A percentile compares a stretch with the other conserved stretches of the same genome.
Evolutionary conservation across 2,797 vertebrate genomes (phyloP).

Genomic region (Scyliorhinus canicula): DNA sequence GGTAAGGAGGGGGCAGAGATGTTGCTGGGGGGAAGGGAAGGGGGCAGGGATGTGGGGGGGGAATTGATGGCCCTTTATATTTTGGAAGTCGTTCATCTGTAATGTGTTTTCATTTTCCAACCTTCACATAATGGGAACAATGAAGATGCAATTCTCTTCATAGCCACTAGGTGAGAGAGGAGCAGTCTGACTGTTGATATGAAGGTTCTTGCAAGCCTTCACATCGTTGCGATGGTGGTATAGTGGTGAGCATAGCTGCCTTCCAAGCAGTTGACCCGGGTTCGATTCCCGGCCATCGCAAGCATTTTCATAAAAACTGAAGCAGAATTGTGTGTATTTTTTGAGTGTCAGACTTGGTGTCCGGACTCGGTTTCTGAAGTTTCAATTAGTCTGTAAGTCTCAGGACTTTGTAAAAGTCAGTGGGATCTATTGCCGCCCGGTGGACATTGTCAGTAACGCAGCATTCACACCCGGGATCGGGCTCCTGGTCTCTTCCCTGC

Average conservation of each 20-base stretch:
- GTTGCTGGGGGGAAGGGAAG: too few species aligned
- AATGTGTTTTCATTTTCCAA: background rate
- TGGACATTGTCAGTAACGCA: background rate
- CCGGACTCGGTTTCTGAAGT: background rate
- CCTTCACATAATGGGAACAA: background rate
- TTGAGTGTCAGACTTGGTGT: background rate
- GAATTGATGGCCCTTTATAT: too few species aligned
- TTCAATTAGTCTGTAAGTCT: background rate
- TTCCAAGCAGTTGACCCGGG: conserved; percentile 37
- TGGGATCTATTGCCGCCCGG: background rate
- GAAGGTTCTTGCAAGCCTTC: rapidly evolving
- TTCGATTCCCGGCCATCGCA: conserved; percentile 38
- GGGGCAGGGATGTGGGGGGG: too few species aligned
- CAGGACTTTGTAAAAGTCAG: background rate
- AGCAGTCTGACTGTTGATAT: background rate
- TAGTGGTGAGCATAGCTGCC: conserved; percentile 38
- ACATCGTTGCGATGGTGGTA: conserved; percentile 6
- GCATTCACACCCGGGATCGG: background rate
- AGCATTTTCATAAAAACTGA: background rate
- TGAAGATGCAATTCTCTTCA: too few species aligned
- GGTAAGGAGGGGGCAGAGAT: too few species aligned
- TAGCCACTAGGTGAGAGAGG: too few species aligned
- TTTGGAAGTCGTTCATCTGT: background rate
- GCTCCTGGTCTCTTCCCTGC: too few species aligned
- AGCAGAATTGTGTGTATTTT: background rate